Base-by-base conservation (phyloP, 2,888 invertebrate species). In the Leptarthrus brevirostris region DNA sequence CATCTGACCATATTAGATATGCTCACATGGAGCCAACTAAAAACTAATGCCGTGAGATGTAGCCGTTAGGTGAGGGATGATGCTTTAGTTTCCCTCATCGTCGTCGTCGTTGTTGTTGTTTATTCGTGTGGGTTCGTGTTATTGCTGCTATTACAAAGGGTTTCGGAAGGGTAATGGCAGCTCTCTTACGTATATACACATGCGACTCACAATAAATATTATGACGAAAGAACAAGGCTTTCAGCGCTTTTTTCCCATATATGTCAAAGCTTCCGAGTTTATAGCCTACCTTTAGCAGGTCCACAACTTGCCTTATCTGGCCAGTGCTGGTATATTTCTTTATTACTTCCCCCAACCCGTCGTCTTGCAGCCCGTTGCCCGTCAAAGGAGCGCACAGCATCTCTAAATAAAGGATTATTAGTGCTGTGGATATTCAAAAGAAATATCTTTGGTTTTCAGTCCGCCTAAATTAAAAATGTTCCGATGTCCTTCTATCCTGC, bases 401-500 rank as follows among this genome's bases (percentile, higher is more conserved):
- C 20, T 34, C 30, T 69, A 52, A 52, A 69, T 52, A 52, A 69
- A 69, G 69, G 69, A 69, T 69, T 69, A 69, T 52, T 69, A 69
- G 69, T 52, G 34, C 14, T 52, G 72, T 53, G 44, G 69, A 66
- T 71, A 44, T 40, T 72, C 75, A 75, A 75, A 75, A 54, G 69
- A 72, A 72, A 73, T 69, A 64, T 75, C 58, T 75, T 75, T 70
- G 69, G 75, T 56, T 75, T 75, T 20, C 69, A 69, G 49, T 49
- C 74, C 73, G 69, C 72, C 75, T 75, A 75, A 75, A 75, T 75
- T 72, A 75, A 75, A 75, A 73, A 72, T 72, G 64, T 47, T 40
- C 56, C 66, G 36, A 56, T 69, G 36, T 69, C 69, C 69, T 69
- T 69, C 34, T 40, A 26, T 73, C 72, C 54, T 40, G 47, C 58